Conservation (phyloP, 2,888 invertebrate species). For the Abscondita cerata region DNA sequence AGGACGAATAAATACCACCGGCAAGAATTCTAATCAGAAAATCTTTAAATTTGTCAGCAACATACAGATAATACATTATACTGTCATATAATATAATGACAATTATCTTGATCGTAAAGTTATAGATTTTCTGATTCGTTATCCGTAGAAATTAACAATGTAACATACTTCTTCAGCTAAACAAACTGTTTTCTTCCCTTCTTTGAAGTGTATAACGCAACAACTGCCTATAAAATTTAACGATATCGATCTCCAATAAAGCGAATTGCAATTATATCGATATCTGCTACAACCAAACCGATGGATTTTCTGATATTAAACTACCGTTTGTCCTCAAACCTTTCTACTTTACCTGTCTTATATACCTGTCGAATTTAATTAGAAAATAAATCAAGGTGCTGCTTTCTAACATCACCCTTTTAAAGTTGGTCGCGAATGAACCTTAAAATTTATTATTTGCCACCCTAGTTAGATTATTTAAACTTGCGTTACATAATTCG, state of each 20-base stretch:
- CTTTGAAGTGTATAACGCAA: slow-evolving; percentile 19
- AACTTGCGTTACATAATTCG: too few species aligned
- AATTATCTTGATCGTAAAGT: slow-evolving; percentile 3
- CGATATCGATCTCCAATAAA: slow-evolving; percentile 29
- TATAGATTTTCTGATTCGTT: slow-evolving; percentile 11
- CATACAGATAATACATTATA: slow-evolving; percentile 6
- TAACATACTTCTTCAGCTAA: slow-evolving; percentile 16
- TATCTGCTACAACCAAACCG: slow-evolving; percentile 46
- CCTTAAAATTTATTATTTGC: too few species aligned
- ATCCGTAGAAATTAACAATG: slow-evolving; percentile 14
- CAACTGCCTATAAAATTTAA: slow-evolving; percentile 30
- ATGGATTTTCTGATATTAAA: slow-evolving; percentile 41
- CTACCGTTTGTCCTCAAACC: slow-evolving; percentile 48
- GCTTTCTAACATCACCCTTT: slow-evolving; percentile 43
- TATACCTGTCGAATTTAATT: slow-evolving; percentile 59
- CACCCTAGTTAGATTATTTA: too few species aligned
- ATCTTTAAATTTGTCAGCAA: slow-evolving; percentile 4
- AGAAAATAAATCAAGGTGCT: slow-evolving; percentile 58
- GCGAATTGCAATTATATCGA: slow-evolving; percentile 32
- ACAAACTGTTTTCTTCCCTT: slow-evolving; percentile 23
- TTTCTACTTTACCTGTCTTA: slow-evolving; percentile 54
- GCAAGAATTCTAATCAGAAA: not conserved
- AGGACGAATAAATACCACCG: too few species aligned
- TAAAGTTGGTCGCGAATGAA: not conserved
- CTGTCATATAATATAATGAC: slow-evolving; percentile 12